Base-by-base conservation (phyloP, 92 coral and sea anemone genomes). In the Diadumene lineata region DNA sequence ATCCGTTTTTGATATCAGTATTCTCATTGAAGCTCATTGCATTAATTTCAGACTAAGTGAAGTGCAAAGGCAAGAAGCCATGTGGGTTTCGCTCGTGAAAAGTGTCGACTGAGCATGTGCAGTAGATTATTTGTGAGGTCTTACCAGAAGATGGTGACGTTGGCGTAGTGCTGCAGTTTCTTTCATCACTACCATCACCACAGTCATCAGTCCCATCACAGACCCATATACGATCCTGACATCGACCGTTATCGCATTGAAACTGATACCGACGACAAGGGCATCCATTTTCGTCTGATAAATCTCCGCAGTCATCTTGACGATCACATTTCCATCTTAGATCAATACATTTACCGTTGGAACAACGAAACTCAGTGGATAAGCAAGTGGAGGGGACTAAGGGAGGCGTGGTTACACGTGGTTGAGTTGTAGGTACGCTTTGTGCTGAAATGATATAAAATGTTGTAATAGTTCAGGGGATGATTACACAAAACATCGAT, bases 161-260 rank as follows among this genome's bases (percentile, higher is more conserved):
- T 31, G 75, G 69, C 16, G 4, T 44, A 16, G 78, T 72, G 9
- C 53, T 9, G 72, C 98, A 94, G 80, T 94, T 92, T 26, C 70
- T 74, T 81, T 94, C 98, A 68, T 94, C 98, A 17, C 90, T 76
- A 30, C 81, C 64, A 68, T 94, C 98, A 9, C 82, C 84, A 64
- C 98, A 94, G 66, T 94, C 98, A 34, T 94, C 97, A 1, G 43
- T 31, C 0, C 87, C 90, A 64, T 94, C 97, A 79, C 98, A 94
- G 1, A 69, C 43, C 97, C 92, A 92, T 8, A 30, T 8, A 53
- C 38, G 66, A 50, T 81, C 68, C 18, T 81, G 64, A 67, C 98
- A 94, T 21, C n/a, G 32, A 19, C 97, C 96, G 70, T 94, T 92
- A 16, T 65, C 85, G 64, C 98, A 94, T 24, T 75, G 73, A 33